Conservation (phyloP, 2,797 vertebrate genomes). For the Anguilla marmorata region DNA sequence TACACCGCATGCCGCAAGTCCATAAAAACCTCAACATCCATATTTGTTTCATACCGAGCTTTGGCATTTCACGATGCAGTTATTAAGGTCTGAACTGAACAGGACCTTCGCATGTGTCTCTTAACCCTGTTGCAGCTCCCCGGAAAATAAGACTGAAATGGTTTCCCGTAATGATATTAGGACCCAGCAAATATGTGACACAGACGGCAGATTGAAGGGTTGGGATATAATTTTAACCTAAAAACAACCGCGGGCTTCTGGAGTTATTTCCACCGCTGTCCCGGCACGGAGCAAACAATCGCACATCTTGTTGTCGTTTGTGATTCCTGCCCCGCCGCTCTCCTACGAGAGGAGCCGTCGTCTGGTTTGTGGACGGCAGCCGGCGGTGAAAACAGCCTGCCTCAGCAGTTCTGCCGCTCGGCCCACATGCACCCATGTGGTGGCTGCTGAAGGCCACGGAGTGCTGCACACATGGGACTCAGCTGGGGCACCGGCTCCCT, state of each 20-base stretch:
- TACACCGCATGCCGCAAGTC: not conserved
- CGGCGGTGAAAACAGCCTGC: not conserved
- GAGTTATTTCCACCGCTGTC: not conserved
- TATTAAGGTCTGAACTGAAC: not conserved
- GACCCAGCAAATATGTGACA: not conserved
- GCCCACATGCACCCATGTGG: not conserved
- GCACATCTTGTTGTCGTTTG: not conserved
- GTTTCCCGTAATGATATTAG: not conserved
- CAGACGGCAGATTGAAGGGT: not conserved
- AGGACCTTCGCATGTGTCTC: not conserved
- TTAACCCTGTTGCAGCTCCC: not conserved
- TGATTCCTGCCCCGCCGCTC: not conserved
- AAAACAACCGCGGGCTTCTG: slow-evolving; percentile 25
- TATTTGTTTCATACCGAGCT: not conserved
- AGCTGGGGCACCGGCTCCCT: not conserved
- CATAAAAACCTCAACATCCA: not conserved
- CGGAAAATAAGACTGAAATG: not conserved
- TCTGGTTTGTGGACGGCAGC: slow-evolving; percentile 9
- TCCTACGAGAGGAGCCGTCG: not conserved
- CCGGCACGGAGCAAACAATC: slow-evolving; percentile 8
- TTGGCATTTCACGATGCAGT: not conserved
- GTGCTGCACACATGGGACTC: slow-evolving; percentile 6
- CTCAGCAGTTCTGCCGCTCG: not conserved
- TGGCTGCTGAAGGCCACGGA: not conserved
- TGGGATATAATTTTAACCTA: slow-evolving; percentile 26